Evolutionary conservation across 53 echinoderm and acorn worm genomes (phyloP).

Genomic region (Stichopus horrens): DNA sequence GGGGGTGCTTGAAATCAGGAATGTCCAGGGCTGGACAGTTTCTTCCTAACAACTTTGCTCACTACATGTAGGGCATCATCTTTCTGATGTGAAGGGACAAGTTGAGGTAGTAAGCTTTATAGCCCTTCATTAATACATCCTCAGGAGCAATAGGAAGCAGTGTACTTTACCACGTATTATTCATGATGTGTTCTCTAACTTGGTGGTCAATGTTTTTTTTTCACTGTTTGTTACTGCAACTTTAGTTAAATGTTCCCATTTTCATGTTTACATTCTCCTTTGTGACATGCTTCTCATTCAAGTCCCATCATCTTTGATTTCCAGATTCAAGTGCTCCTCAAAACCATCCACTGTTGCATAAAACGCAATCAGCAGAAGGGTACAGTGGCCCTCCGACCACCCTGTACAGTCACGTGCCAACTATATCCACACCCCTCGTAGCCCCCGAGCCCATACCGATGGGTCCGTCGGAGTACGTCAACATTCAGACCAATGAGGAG

Average conservation of each 20-base stretch:
- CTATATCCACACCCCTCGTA: not conserved
- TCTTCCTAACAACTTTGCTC: no score
- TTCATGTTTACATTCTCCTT: not conserved
- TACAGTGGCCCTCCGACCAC: not conserved
- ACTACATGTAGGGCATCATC: no score
- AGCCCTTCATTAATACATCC: no score
- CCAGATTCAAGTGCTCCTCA: not conserved
- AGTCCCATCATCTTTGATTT: not conserved
- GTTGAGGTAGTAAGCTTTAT: no score
- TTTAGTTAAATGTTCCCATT: not conserved
- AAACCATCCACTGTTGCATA: slow-evolving; percentile 2
- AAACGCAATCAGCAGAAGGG: slow-evolving; percentile 24
- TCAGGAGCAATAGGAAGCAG: no score
- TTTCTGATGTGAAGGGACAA: no score
- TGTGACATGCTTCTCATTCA: not conserved
- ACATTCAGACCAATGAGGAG: slow-evolving; percentile 56
- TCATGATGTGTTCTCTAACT: not conserved
- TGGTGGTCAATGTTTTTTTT: not conserved
- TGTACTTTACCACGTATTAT: no score
- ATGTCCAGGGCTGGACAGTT: no score
- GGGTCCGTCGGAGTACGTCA: slow-evolving; percentile 23
- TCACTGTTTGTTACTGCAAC: not conserved
- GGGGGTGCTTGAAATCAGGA: no score
- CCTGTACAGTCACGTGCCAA: slow-evolving; percentile 34
- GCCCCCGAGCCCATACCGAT: slow-evolving; percentile 17